Evolutionary conservation across 2,888 invertebrate species (phyloP).

Genomic region (Agrilus mali): DNA sequence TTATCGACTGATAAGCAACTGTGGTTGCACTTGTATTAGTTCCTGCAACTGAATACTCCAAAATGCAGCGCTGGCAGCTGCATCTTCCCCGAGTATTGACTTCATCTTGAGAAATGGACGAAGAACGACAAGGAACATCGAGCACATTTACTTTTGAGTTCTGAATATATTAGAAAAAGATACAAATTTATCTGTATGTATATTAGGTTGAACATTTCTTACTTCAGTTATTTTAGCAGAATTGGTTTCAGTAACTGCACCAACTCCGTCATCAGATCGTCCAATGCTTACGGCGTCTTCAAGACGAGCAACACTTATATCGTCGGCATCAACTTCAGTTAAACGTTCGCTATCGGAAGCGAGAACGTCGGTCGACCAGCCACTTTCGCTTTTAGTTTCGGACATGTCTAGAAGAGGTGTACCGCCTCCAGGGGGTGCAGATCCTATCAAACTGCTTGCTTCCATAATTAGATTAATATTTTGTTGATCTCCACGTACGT

Average conservation of each 20-base stretch:
- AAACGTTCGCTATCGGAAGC: slow-evolving; percentile 86
- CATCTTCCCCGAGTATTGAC: too few species aligned
- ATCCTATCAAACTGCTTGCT: slow-evolving; percentile 27
- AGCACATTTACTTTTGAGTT: too few species aligned
- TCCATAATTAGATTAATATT: slow-evolving; percentile 33
- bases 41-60: too few species aligned
- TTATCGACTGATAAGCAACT: too few species aligned
- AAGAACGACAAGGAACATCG: too few species aligned
- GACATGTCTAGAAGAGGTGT: slow-evolving; percentile 54
- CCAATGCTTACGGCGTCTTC: slow-evolving; percentile 51
- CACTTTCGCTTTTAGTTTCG: slow-evolving; percentile 89
- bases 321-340: slow-evolving; percentile 67
- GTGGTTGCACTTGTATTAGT: too few species aligned
- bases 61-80: too few species aligned
- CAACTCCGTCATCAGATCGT: slow-evolving; percentile 11
- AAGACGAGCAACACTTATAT: slow-evolving; percentile 58
- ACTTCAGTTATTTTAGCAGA: too few species aligned
- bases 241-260: too few species aligned
- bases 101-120: too few species aligned
- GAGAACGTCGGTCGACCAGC: slow-evolving; percentile 95
- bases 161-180: slow-evolving; percentile 1
- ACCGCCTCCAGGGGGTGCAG: neutral
- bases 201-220: too few species aligned
- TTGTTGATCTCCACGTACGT: slow-evolving; percentile 40
- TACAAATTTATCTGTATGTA: too few species aligned